A percentile compares a stretch with the other conserved stretches of the same genome.
Evolutionary conservation across 2,113 vertebrate species (phyloP).

Genomic region (Nycticebus coucang): DNA sequence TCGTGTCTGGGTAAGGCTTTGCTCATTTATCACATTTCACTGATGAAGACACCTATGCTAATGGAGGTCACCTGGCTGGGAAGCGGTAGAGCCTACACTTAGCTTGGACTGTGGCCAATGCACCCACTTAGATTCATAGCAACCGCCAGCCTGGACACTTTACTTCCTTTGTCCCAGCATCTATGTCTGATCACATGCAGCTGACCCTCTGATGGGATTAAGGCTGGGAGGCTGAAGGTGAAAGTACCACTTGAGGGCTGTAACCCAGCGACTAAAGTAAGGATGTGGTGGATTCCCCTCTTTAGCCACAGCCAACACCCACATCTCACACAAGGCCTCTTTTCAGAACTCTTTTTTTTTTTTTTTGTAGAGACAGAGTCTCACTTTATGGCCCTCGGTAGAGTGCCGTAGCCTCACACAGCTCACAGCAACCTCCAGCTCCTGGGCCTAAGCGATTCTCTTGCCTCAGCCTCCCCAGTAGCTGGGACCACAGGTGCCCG

Average conservation of each 20-base stretch:
- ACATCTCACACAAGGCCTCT: not conserved
- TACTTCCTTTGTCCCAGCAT: not conserved
- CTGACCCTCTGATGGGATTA: rapidly evolving
- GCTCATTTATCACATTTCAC: not conserved
- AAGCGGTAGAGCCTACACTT: not conserved
- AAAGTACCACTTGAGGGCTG: not conserved
- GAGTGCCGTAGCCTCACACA: too few species aligned
- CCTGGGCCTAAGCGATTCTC: too few species aligned
- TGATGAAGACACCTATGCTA: not conserved
- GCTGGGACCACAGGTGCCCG: too few species aligned
- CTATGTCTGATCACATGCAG: rapidly evolving
- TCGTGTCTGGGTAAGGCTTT: not conserved
- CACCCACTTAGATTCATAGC: too few species aligned
- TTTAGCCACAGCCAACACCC: not conserved
- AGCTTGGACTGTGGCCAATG: not conserved
- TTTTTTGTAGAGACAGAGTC: too few species aligned
- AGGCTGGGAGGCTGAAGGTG: not conserved
- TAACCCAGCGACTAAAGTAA: too few species aligned
- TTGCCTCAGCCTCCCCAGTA: too few species aligned
- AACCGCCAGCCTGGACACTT: not conserved
- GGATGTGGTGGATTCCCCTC: rapidly evolving
- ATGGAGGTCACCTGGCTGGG: rapidly evolving
- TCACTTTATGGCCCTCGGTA: too few species aligned
- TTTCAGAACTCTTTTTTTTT: too few species aligned
- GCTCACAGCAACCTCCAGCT: too few species aligned